phyloP scores from a whole-genome alignment of 1,140 invertebrate species.

The Limonius californicus region DNA sequence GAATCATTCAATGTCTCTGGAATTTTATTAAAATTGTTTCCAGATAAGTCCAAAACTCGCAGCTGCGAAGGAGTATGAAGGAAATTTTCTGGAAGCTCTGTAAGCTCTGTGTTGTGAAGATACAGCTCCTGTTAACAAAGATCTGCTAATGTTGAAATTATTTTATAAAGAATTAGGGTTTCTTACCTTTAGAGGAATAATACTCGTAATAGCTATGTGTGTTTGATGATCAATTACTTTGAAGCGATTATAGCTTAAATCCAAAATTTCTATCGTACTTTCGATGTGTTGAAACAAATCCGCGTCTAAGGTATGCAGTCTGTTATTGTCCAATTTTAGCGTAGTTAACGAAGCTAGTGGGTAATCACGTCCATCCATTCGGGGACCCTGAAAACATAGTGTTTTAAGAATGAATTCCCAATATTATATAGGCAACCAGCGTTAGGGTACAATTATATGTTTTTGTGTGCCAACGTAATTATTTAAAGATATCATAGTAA shows the following conservation, averaged over 20 bases:
- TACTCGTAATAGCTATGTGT: slow-evolving; percentile 57
- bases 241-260: slow-evolving; percentile 65
- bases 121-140: slow-evolving; percentile 62
- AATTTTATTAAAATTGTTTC: slow-evolving; percentile 60
- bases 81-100: slow-evolving; percentile 56
- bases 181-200: slow-evolving; percentile 62
- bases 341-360: slow-evolving; percentile 58
- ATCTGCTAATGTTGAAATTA: too few relatives aligned
- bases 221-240: slow-evolving; percentile 57
- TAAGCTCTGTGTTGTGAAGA: slow-evolving; percentile 62
- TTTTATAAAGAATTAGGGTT: neutral
- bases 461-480: too few relatives aligned
- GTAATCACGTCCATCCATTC: slow-evolving; percentile 53
- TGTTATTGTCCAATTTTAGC: slow-evolving; percentile 63
- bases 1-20: slow-evolving; percentile 59
- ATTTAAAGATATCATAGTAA: too few relatives aligned
- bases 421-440: too few relatives aligned
- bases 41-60: slow-evolving; percentile 61
- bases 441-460: too few relatives aligned
- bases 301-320: slow-evolving; percentile 60
- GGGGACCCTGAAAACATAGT: slow-evolving; percentile 62
- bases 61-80: slow-evolving; percentile 63
- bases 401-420: too few relatives aligned
- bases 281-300: slow-evolving; percentile 70
- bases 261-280: slow-evolving; percentile 56